Base-by-base conservation (phyloP, 1,140 invertebrate species). In the Antheraea mylitta region DNA sequence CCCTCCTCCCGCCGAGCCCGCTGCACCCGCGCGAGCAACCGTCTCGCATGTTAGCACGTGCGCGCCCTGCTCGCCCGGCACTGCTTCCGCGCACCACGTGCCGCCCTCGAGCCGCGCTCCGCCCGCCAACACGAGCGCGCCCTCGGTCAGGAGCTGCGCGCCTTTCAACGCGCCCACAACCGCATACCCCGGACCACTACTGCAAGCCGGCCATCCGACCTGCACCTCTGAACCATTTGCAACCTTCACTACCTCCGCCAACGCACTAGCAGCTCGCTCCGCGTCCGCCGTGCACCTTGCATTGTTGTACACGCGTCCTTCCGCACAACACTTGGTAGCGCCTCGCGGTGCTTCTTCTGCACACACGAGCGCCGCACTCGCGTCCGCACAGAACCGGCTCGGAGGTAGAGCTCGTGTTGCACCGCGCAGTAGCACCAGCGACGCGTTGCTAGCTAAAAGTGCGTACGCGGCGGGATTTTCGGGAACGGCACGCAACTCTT, bases 61-160 rank as follows among this genome's bases (percentile, higher is more conserved):
- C 19, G 93, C 81, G 13, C 83, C 85, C 19, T 59, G 71, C 58
- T 76, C 82, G 19, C 78, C 90, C 66, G 83, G 82, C 70, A 93
- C 92, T 3, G 93, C 87, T 78, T 96, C 95, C 68, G 95, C 86
- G 82, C 95, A 96, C 86, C 94, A 96, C 93, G 92, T 68, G 85
- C 92, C 67, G 82, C 81, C 30, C 85, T 83, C 75, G 94, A 86
- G 67, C 87, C 79, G 64, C 62, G 76, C 83, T 38, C 77, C 78
- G 30, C 73, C 72, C 68, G 70, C 70, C 64, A 93, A 76, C 67
- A 72, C 76, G 67, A 94, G 78, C 64, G 83, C 88, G 3, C 94
- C 94, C 78, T 94, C 91, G 18, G 86, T 78, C 18, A 80, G 76
- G 53, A 95, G 77, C 36, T 83, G 79, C 11, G 92, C 92, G 22